Base-by-base conservation (phyloP, 1,140 invertebrate species). In the Metopolophium dirhodum region DNA sequence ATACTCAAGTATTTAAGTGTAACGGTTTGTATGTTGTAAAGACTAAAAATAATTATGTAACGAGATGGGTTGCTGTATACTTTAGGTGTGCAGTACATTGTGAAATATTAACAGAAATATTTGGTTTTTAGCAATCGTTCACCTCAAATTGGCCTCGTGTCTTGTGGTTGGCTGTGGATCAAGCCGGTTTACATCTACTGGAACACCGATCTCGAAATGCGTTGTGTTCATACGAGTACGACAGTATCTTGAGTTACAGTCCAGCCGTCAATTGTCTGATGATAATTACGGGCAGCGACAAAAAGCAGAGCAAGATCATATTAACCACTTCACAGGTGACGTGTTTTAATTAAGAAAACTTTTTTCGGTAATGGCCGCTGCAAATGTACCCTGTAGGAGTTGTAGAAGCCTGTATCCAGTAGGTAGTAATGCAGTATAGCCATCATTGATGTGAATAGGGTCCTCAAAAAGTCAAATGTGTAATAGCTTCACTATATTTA, bases 71-170 rank as follows among this genome's bases (percentile, higher is more conserved):
- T 68, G 11, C 11, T 0, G 6, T 8, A 1, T 14, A 1, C n/a
- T 77, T 14, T n/a, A n/a, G 14, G 61, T n/a, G 18, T 7, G 11
- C 11, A 11, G 47, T 18, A 77, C 61, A n/a, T n/a, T 77, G 7
- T 6, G 0, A n/a, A 77, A 77, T 77, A 77, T n/a, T 77, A 77
- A 77, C 30, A n/a, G 6, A 35, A 1, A 77, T 0, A 83, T 94
- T 90, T 77, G 88, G 94, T 94, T 95, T 77, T 82, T 95, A 98
- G 97, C 98, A 99, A 97, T 98, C 98, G 35, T 99, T 99, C 95
- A 99, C 98, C 6, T 98, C 98, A 23, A 98, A 98, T 95, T 99
- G 99, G 98, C 98, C 98, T 93, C 95, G 97, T 94, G 96, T 97
- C 41, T 95, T 99, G 11, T 99, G 98, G 98, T 95, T 99, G 87